Conservation (phyloP, 2,888 invertebrate genomes). For the Rhodophaea formosa region DNA sequence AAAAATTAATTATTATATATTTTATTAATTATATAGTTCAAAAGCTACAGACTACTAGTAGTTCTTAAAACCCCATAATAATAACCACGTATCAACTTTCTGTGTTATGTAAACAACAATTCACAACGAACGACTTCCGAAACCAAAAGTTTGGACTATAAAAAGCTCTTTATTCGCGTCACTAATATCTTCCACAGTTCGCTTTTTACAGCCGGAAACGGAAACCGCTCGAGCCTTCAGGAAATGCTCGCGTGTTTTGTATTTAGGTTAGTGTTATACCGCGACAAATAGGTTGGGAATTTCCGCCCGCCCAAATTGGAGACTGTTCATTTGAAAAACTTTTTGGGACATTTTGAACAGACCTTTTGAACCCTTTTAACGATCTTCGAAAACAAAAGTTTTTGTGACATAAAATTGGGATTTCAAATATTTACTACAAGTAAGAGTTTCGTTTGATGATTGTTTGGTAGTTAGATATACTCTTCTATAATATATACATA, state of each 20-base stretch:
- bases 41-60: no score
- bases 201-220: slow-evolving; percentile 75
- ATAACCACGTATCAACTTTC: neutral
- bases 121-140: neutral
- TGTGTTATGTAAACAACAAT: neutral
- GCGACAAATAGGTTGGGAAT: slow-evolving; percentile 30
- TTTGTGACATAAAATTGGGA: no score
- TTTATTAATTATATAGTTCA: no score
- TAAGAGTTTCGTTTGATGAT: no score
- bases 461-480: no score
- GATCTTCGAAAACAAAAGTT: no score
- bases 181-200: slow-evolving; percentile 48
- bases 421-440: no score
- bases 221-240: slow-evolving; percentile 75
- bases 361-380: neutral
- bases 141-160: slow-evolving; percentile 3
- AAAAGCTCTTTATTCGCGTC: slow-evolving; percentile 35
- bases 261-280: slow-evolving; percentile 47
- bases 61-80: no score
- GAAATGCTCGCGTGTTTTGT: slow-evolving; percentile 77
- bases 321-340: neutral
- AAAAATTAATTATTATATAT: no score
- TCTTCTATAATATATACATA: no score
- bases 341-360: neutral
- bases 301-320: slow-evolving; percentile 1